Base-by-base conservation (phyloP, 2,797 vertebrate species). In the Artibeus lituratus region DNA sequence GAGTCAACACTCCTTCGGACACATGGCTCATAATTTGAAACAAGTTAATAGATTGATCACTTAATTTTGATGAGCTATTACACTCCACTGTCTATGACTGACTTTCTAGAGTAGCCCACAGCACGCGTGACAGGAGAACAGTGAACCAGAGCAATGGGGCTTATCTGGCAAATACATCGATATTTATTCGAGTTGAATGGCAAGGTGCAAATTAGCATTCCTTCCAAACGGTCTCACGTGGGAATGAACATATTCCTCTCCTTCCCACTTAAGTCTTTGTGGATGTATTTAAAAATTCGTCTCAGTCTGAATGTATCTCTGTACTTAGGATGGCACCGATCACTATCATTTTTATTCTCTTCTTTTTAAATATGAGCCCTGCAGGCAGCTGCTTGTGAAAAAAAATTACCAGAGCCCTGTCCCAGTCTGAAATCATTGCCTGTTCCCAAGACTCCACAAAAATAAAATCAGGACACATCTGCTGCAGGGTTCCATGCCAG, bases 401-500 rank as follows among this genome's bases (percentile, higher is more conserved):
- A 88, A 81, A 89, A 70, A 95, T 69, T 83, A 80, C 39, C 62
- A 80, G 55, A 80, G 55, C 39, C 5, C 35, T 77, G 32, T 84
- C 92, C 82, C 12, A 44, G 39, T 88, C 65, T 93, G 59, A 95
- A 88, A 90, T 85, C 82, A 85, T n/a, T 72, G 74, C 91, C 19
- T 77, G 62, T 86, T 97, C 88, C 82, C 78, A 83, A 89, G 73
- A 91, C 24, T n/a, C 26, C 49, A 72, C 29, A 26, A 10, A 55
- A 35, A 84, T 51, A 91, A 82, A 78, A 93, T 1, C 65, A 94
- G 96, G 85, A 96, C 92, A 95, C 94, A 95, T 96, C 96, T 96
- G 96, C 57, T 47, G 44, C 9, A 10, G 21, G 24, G 29, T 76
- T 86, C 37, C 78, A n/a, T 12, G 92, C 95, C 82, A 96, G 78